Base-by-base conservation (phyloP, 2,797 vertebrate genomes). In the Fundulus diaphanus region DNA sequence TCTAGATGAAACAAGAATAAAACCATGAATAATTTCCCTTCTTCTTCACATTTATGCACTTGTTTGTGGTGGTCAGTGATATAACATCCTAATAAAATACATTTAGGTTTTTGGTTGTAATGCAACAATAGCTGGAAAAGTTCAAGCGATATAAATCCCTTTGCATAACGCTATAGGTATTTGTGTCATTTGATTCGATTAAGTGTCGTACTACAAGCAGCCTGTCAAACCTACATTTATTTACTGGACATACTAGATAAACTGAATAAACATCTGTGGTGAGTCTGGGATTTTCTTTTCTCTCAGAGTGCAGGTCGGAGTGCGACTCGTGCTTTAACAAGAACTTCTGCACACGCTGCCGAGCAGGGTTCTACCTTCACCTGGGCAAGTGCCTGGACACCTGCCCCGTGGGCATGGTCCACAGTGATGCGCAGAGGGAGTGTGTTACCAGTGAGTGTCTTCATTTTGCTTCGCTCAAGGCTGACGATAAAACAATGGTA, bases 271-370 rank as follows among this genome's bases (percentile, higher is more conserved):
- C 82, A 42, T 78, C 66, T 74, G 80, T 72, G 88, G 88, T 88
- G 83, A 74, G 81, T 88, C 83, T 90, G 75, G 90, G 81, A 84
- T 87, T 95, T 81, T 94, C 29, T 96, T 24, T 37, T 66, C 13
- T 2, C 13, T 91, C 95, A 99, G 98, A 97, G 95, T 99, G 98
- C 94, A 97, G 97, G 95, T 95, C 96, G 80, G 98, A 99, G 94
- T 99, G 98, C 88, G 98, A 99, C 88, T 98, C 97, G 86, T 99
- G 98, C 96, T 99, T 99, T 95, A 97, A 97, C 95, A 98, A 96
- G 95, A 99, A 97, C 95, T 99, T 99, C 95, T 99, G 98, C 95
- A 99, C 97, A 57, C 98, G 97, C 75, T 99, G 98, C 95, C 97
- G 96, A 95, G 95, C 92, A 76, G 97, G 97, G 74, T 98, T 96